Evolutionary conservation across 1,140 invertebrate species (phyloP).

Genomic region (Stenopsyche tienmushanensis): DNA sequence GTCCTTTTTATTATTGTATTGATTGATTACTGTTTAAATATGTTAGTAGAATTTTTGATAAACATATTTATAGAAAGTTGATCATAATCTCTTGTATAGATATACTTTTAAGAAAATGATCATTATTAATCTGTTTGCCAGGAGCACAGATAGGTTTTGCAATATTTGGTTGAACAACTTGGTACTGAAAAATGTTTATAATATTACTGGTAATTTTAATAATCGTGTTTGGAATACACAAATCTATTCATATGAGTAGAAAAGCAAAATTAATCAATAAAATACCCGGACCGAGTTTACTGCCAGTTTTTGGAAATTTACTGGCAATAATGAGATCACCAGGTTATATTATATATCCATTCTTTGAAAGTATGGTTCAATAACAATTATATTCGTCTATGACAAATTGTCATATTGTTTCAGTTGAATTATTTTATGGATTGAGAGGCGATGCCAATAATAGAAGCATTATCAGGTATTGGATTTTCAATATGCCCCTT

Average conservation of each 20-base stretch:
- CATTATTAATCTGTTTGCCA: no score
- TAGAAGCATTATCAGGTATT: conserved; percentile 28
- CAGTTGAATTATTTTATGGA: conserved; percentile 35
- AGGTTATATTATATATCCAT: conserved; percentile 42
- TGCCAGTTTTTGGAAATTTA: conserved; percentile 42
- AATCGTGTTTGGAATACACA: neutral
- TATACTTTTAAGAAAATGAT: no score
- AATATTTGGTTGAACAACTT: no score
- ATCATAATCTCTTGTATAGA: no score
- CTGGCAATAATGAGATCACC: conserved; percentile 43
- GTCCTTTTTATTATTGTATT: no score
- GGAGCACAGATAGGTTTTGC: no score
- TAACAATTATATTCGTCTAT: neutral
- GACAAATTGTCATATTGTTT: conserved; percentile 3
- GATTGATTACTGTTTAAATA: no score
- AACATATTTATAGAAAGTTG: no score
- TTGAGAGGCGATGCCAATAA: conserved; percentile 19
- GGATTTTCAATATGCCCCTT: conserved; percentile 24
- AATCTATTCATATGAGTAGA: conserved; percentile 7
- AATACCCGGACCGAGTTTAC: conserved; percentile 42
- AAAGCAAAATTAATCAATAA: conserved; percentile 40
- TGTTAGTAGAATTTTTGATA: no score
- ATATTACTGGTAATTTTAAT: conserved; percentile 44
- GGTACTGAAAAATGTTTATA: conserved; percentile 22
- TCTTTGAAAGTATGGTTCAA: no score